Conservation (phyloP, 2,888 invertebrate species). For the Aporophyla nigra region DNA sequence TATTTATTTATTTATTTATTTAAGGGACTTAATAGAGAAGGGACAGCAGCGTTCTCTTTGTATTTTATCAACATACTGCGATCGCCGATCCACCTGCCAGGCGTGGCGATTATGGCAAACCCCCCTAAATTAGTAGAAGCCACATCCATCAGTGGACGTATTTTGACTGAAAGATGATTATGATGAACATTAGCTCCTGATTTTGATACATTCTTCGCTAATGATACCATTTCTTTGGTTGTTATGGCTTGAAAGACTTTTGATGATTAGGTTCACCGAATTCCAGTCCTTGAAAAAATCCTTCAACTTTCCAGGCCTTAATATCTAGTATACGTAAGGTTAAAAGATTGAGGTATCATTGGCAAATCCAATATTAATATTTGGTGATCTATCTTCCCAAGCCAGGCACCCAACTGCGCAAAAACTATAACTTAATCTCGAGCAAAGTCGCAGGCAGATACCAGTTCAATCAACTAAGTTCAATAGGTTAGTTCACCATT, state of each 20-base stretch:
- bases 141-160: too few species aligned
- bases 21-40: too few species aligned
- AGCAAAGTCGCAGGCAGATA: conserved; percentile 3
- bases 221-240: background rate
- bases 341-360: background rate
- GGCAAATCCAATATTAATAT: background rate
- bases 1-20: too few species aligned
- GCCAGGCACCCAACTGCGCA: background rate
- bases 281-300: background rate
- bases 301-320: background rate
- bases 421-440: background rate
- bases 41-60: too few species aligned
- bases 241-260: background rate
- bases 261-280: background rate
- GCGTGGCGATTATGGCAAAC: too few species aligned
- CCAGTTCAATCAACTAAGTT: conserved; percentile 41
- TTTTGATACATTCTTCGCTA: background rate
- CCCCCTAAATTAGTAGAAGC: too few species aligned
- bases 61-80: too few species aligned
- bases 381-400: background rate
- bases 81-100: too few species aligned
- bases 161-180: too few species aligned
- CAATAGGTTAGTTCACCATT: conserved; percentile 59
- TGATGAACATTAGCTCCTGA: too few species aligned
- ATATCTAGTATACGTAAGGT: background rate